phyloP scores from a whole-genome alignment of 2,888 invertebrate genomes.

The Meteorus colon region DNA sequence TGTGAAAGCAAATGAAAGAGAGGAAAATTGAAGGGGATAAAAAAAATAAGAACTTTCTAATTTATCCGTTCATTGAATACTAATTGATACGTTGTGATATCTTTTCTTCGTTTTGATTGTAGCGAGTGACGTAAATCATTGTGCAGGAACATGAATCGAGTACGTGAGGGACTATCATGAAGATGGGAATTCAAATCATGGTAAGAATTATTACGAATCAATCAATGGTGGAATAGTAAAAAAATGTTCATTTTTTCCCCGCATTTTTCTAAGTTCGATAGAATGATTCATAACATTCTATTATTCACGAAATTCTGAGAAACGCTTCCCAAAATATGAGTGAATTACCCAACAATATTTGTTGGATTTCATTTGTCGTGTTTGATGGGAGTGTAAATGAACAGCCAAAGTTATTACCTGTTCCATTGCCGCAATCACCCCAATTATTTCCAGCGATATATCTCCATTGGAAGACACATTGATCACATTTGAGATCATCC shows the following conservation, averaged over 20 bases:
- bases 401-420: slow-evolving; percentile 56
- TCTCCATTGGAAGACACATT: slow-evolving; percentile 92
- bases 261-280: too few species aligned
- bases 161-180: background rate
- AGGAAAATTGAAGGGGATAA: slow-evolving; percentile 5
- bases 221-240: too few species aligned
- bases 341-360: too few species aligned
- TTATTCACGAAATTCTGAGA: too few species aligned
- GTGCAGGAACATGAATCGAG: background rate
- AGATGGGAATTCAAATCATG: background rate
- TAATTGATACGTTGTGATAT: slow-evolving; percentile 12
- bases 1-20: slow-evolving; percentile 5
- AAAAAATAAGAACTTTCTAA: slow-evolving; percentile 23
- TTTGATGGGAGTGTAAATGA: too few species aligned
- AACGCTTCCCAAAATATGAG: too few species aligned
- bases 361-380: too few species aligned
- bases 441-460: slow-evolving; percentile 83
- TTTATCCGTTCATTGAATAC: slow-evolving; percentile 24
- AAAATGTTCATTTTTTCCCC: too few species aligned
- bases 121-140: background rate
- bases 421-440: slow-evolving; percentile 72
- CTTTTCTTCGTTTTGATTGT: background rate
- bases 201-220: background rate
- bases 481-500: slow-evolving; percentile 81
- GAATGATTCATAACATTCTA: too few species aligned